Evolutionary conservation across 2,888 invertebrate genomes (phyloP).

Genomic region (Automeris io): DNA sequence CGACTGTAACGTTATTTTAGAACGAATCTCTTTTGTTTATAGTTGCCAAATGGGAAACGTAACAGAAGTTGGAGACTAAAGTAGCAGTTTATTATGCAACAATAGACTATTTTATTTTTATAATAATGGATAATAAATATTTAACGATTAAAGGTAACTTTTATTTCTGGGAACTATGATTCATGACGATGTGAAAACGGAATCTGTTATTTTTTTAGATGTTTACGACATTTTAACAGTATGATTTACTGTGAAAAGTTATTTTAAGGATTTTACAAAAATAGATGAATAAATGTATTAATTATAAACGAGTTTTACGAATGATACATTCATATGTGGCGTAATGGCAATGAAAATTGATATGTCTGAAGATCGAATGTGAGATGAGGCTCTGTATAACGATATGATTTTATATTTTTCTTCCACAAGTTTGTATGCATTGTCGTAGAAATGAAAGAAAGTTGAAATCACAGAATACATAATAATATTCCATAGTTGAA

Average conservation of each 20-base stretch:
- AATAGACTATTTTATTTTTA: not conserved
- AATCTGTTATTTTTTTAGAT: not conserved
- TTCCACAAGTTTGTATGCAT: not conserved
- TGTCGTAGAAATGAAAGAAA: too few species aligned
- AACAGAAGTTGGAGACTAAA: not conserved
- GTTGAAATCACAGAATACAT: too few species aligned
- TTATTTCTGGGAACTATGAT: not conserved
- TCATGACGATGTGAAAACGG: not conserved
- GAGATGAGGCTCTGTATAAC: not conserved
- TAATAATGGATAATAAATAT: not conserved
- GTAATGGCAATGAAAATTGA: too few species aligned
- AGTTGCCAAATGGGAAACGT: constrained; percentile 12
- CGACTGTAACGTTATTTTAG: constrained; percentile 37
- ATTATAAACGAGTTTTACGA: too few species aligned
- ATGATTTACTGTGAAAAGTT: not conserved
- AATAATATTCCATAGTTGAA: too few species aligned
- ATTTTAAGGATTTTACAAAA: not conserved
- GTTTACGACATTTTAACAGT: not conserved
- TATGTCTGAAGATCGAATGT: not conserved
- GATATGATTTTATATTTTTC: not conserved
- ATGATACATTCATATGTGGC: too few species aligned
- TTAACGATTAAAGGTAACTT: not conserved
- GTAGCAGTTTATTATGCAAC: constrained; percentile 1
- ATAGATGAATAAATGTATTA: not conserved
- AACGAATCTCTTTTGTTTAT: constrained; percentile 27